Evolutionary conservation across 2,113 vertebrate genomes (phyloP).

Genomic region (Calyptommatus sinebrachiatus): DNA sequence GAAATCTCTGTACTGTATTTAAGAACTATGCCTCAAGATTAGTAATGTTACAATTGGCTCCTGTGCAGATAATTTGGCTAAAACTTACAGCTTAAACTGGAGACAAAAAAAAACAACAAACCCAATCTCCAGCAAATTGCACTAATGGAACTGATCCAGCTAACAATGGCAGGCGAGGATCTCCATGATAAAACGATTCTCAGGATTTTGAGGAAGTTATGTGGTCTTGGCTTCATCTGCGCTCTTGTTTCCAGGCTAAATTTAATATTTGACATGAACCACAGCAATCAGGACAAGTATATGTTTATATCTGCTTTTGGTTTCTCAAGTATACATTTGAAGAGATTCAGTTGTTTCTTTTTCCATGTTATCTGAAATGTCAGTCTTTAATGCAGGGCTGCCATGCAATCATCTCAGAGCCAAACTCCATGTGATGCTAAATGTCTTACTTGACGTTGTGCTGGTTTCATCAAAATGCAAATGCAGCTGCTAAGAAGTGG

Average conservation of each 20-base stretch:
- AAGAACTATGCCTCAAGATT: neutral
- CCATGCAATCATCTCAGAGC: neutral
- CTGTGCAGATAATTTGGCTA: neutral
- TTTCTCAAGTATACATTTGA: neutral
- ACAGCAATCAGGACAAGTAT: constrained; percentile 5
- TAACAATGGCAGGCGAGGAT: neutral
- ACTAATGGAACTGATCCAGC: neutral
- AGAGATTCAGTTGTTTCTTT: neutral
- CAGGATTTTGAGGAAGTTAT: neutral
- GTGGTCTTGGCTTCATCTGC: constrained; percentile 2
- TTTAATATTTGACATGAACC: constrained; percentile 2
- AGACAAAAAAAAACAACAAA: neutral
- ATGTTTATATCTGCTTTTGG: neutral
- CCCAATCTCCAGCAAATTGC: neutral
- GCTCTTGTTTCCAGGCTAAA: neutral
- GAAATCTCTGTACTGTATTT: neutral
- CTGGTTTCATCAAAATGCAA: neutral
- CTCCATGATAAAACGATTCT: neutral
- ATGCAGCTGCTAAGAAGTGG: neutral
- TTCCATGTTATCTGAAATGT: neutral
- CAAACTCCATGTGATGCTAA: neutral
- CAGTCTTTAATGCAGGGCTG: neutral
- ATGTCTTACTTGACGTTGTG: neutral
- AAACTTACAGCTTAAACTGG: neutral
- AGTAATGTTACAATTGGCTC: neutral